Base-by-base conservation (phyloP, 1,140 invertebrate species). In the Delia radicum region DNA sequence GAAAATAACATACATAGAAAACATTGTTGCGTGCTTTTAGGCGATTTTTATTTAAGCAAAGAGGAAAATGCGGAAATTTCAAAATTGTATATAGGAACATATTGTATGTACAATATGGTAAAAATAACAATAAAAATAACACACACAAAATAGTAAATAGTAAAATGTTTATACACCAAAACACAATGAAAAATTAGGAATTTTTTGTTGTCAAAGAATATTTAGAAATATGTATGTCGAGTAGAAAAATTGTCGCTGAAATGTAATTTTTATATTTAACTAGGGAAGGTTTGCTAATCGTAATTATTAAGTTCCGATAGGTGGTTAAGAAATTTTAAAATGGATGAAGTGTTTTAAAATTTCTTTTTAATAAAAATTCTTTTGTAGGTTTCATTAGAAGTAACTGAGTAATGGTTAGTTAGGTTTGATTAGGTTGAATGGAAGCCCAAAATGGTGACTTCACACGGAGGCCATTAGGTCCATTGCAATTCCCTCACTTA, bases 11-110 rank as follows among this genome's bases (percentile, higher is more conserved):
- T 24, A 33, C 27, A 37, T 7, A 15, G 65, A 37, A 24, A 55
- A 48, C 33, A 69, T 69, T 69, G 65, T 69, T 69, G 65, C 65
- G 65, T 69, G 65, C 65, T 69, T 69, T 69, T 69, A 69, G 65
- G 65, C 65, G 65, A 69, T 69, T 69, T 69, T 69, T 69, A 33
- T n/a, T 69, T 69, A 67, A 31, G 15, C 63, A 67, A n/a, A 29
- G 28, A 31, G n/a, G 31, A 69, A 69, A 69, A 69, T 69, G 65
- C 65, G 65, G 65, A 69, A 69, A 69, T 69, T 69, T 69, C 65
- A 33, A 69, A 37, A 69, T 33, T n/a, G 29, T 33, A 10, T 24
- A 55, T 5, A 55, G 2, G n/a, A 21, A 48, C n/a, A 48, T 48
- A 46, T 13, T 46, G 15, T 46, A 37, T 55, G n/a, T 55, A 48